Conservation (phyloP, 2,888 invertebrate genomes). For the Neoitamus cyanurus region DNA sequence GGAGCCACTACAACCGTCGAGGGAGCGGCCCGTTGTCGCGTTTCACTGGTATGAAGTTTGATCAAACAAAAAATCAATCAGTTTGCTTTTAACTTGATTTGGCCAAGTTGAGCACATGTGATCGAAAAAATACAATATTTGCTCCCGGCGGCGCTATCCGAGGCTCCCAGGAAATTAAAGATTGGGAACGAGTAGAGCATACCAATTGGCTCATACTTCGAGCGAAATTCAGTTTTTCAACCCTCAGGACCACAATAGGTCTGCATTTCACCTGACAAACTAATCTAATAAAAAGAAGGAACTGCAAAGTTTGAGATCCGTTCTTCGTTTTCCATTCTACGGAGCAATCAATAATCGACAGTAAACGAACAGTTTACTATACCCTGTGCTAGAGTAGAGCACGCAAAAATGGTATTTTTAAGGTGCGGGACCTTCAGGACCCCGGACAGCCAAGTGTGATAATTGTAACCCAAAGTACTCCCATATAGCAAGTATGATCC, state of each 20-base stretch:
- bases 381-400: too few species aligned
- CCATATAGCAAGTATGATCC: too few species aligned
- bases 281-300: background rate
- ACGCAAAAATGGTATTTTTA: too few species aligned
- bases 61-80: conserved; percentile 20
- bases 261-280: too few species aligned
- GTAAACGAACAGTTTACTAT: too few species aligned
- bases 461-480: too few species aligned
- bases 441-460: too few species aligned
- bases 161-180: conserved; percentile 8
- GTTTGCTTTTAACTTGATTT: conserved; percentile 30
- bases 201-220: background rate
- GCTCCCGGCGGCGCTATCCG: background rate
- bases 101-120: background rate
- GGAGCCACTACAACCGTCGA: background rate
- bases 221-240: background rate
- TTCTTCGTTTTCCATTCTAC: too few species aligned
- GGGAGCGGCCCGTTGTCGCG: background rate
- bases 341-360: too few species aligned
- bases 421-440: too few species aligned
- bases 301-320: background rate
- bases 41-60: background rate
- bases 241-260: background rate
- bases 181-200: background rate
- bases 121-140: background rate